phyloP scores from a whole-genome alignment of 1,140 invertebrate species.

The Lanistes nyassanus region DNA sequence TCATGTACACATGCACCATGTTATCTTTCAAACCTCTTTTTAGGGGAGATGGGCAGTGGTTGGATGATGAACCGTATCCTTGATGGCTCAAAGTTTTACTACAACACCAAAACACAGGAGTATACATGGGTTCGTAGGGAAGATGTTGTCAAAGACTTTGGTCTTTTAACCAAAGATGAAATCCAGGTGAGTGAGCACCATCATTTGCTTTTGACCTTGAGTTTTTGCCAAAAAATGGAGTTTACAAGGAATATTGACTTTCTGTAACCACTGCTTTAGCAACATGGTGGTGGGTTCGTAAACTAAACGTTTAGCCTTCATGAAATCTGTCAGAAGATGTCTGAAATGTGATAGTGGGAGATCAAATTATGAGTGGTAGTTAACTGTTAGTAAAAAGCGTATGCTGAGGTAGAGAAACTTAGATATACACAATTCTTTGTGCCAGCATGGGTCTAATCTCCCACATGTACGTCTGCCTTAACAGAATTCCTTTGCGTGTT shows the following conservation, averaged over 20 bases:
- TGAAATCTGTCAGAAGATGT: too few species aligned
- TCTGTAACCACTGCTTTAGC: too few species aligned
- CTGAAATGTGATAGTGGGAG: too few species aligned
- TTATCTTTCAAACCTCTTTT: neutral
- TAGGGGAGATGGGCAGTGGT: conserved; percentile 60
- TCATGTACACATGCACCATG: neutral
- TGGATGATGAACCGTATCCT: conserved; percentile 65
- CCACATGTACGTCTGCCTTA: too few species aligned
- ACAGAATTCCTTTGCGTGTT: conserved; percentile 2
- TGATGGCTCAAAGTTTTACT: conserved; percentile 64
- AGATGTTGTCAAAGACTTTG: conserved; percentile 58
- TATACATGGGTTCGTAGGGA: conserved; percentile 56
- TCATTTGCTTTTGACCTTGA: neutral
- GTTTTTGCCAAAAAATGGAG: neutral
- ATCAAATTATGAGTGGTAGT: too few species aligned
- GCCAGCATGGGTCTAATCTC: too few species aligned
- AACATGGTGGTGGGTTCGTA: too few species aligned
- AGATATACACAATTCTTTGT: too few species aligned
- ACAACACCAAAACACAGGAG: conserved; percentile 55
- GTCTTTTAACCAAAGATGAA: conserved; percentile 63
- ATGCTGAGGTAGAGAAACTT: too few species aligned
- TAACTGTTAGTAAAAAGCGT: too few species aligned
- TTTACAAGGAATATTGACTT: neutral
- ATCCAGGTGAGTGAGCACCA: conserved; percentile 51
- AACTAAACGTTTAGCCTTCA: too few species aligned